phyloP scores from a whole-genome alignment of 2,888 invertebrate species.

The Aphrophora alni region DNA sequence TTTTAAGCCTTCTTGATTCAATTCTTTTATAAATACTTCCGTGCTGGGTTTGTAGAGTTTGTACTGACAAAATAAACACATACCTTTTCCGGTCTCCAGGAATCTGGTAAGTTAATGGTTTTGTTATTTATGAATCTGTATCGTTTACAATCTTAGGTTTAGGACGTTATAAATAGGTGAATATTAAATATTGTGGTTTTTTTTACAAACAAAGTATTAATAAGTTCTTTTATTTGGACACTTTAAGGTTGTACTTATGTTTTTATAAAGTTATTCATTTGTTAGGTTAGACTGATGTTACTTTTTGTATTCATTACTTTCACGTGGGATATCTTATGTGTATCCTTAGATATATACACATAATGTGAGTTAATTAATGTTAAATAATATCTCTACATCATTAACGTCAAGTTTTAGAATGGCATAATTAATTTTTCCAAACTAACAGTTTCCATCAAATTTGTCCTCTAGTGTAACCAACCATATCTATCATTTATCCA shows the following conservation, averaged over 20 bases:
- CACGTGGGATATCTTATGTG: not conserved
- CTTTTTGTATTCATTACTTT: not conserved
- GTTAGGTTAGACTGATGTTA: not conserved
- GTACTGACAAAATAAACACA: not conserved
- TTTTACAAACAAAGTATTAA: not conserved
- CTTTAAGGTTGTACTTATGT: not conserved
- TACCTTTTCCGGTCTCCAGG: not conserved
- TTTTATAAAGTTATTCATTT: not conserved
- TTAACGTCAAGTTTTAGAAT: not conserved
- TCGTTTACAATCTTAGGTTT: not conserved
- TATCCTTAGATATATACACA: not conserved
- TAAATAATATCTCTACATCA: too few relatives aligned
- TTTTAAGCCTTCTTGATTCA: too few relatives aligned
- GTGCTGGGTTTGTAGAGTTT: too few relatives aligned
- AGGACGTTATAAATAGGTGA: too few relatives aligned
- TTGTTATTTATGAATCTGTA: not conserved
- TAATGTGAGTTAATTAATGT: not conserved
- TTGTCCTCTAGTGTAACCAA: too few relatives aligned
- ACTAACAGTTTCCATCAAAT: too few relatives aligned
- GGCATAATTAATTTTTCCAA: not conserved
- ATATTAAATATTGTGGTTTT: not conserved
- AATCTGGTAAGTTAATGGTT: not conserved
- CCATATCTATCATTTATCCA: too few relatives aligned
- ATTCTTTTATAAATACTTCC: too few relatives aligned
- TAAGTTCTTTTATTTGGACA: not conserved